Conservation (phyloP, 2,797 vertebrate species). For the Eurystomus glaucurus region DNA sequence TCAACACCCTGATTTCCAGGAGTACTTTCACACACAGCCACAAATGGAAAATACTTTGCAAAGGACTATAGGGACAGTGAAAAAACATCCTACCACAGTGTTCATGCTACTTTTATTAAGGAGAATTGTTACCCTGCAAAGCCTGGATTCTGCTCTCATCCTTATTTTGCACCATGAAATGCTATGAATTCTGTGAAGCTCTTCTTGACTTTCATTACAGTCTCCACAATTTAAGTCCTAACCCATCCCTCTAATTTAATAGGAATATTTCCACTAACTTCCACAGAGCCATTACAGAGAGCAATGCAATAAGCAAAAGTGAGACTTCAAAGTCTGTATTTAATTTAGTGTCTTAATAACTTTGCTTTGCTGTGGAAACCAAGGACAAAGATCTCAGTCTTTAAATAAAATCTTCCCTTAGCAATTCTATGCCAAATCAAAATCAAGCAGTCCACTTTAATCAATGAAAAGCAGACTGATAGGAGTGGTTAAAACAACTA, state of each 20-base stretch:
- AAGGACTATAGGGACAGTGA: neutral
- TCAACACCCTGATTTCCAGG: neutral
- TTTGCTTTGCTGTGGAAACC: neutral
- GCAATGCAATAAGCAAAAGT: slow-evolving; percentile 18
- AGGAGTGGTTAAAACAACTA: neutral
- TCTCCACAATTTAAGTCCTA: neutral
- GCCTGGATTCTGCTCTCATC: neutral
- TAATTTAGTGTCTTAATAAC: slow-evolving; percentile 51
- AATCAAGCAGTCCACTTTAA: neutral
- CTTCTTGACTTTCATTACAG: neutral
- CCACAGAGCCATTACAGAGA: neutral
- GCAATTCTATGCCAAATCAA: neutral
- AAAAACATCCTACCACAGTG: neutral
- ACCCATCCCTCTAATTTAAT: neutral
- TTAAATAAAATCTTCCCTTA: neutral
- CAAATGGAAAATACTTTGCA: neutral
- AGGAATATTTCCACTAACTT: neutral
- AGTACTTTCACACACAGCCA: neutral
- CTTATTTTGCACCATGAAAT: neutral
- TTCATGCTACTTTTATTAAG: neutral
- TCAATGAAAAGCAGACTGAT: neutral
- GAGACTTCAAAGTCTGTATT: neutral
- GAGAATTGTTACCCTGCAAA: neutral
- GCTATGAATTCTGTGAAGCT: neutral
- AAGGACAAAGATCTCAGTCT: neutral